phyloP scores from a whole-genome alignment of 2,113 vertebrate species.

The Oceanodroma tethys region DNA sequence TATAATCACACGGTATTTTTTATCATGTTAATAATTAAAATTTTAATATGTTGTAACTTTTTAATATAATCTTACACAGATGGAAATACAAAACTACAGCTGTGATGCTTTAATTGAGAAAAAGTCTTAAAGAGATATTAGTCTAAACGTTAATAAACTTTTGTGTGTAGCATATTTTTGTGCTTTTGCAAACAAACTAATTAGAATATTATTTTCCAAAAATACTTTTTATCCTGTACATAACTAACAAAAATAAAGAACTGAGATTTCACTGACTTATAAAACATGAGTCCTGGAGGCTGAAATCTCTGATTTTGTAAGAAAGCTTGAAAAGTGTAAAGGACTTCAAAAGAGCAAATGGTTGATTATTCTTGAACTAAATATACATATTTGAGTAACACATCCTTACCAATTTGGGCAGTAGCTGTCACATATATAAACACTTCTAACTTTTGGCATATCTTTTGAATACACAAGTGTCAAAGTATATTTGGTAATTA shows the following conservation, averaged over 20 bases:
- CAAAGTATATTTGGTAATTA: background rate
- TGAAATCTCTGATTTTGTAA: background rate
- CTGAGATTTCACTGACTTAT: background rate
- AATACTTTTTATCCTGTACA: background rate
- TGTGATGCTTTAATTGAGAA: background rate
- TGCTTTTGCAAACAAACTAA: background rate
- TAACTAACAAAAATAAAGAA: background rate
- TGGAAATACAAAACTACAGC: background rate
- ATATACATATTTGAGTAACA: background rate
- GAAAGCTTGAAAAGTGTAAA: background rate
- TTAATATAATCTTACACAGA: background rate
- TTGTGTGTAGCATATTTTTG: background rate
- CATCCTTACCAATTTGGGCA: background rate
- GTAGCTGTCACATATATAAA: background rate
- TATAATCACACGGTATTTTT: background rate
- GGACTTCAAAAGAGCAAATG: constrained; percentile 27
- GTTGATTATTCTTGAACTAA: background rate
- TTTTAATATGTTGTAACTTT: background rate
- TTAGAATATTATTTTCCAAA: background rate
- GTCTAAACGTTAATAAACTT: background rate
- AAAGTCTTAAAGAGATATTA: background rate
- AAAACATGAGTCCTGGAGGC: background rate
- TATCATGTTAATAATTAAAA: background rate
- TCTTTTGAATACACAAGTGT: background rate
- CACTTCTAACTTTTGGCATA: background rate